Percentiles rank a stretch among this genome's conserved stretches.
Conservation (phyloP, 2,888 invertebrate genomes). For the Polia nebulosa region DNA sequence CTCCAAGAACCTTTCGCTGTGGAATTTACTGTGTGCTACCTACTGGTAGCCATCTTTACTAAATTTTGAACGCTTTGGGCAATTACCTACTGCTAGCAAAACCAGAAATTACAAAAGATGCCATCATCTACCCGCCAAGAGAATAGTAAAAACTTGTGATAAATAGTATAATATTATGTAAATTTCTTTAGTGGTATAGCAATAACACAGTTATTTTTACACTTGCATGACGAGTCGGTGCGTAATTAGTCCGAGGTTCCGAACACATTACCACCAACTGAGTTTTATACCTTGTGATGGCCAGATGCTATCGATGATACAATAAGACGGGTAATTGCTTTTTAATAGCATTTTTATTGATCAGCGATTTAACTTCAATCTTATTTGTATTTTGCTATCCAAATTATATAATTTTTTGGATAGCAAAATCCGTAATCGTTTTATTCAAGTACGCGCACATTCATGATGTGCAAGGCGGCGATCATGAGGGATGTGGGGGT, state of each 20-base stretch:
- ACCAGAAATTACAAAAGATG: slow-evolving; percentile 18
- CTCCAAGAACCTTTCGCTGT: slow-evolving; percentile 2
- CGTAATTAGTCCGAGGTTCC: slow-evolving; percentile 47
- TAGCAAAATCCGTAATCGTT: too few relatives aligned
- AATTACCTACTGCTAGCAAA: neutral
- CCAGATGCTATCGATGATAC: slow-evolving; percentile 57
- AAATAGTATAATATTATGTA: slow-evolving; percentile 42
- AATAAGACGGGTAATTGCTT: slow-evolving; percentile 61
- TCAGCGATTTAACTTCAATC: slow-evolving; percentile 31
- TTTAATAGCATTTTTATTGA: slow-evolving; percentile 58
- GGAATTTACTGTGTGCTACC: too few relatives aligned
- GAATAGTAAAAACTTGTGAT: slow-evolving; percentile 10
- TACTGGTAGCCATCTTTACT: too few relatives aligned
- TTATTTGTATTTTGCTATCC: slow-evolving; percentile 25
- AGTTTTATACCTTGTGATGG: slow-evolving; percentile 46
- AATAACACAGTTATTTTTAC: slow-evolving; percentile 60
- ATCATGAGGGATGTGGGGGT: too few relatives aligned
- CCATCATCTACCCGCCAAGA: slow-evolving; percentile 16
- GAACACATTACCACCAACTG: slow-evolving; percentile 57
- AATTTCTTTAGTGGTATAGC: slow-evolving; percentile 49
- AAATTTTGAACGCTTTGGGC: neutral
- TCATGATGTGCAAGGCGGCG: too few relatives aligned
- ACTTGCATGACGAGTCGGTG: slow-evolving; percentile 50
- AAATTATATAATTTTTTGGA: too few relatives aligned
- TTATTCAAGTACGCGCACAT: too few relatives aligned